A percentile compares a stretch with the other conserved stretches of the same genome.
Conservation (phyloP, 2,113 vertebrate genomes). For the Mesitornis unicolor region DNA sequence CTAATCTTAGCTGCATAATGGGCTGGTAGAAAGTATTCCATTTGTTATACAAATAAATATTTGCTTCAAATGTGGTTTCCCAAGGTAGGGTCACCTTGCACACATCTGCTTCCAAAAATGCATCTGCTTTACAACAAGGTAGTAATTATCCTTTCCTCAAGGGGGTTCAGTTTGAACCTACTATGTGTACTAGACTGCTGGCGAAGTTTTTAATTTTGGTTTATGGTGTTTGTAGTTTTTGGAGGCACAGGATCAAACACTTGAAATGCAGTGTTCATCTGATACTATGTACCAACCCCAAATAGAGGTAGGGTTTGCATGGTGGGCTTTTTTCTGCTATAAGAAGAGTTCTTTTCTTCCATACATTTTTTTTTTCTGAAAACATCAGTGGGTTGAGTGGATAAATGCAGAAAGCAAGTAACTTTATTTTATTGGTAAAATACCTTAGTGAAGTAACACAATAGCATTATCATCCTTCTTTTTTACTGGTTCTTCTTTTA, state of each 20-base stretch:
- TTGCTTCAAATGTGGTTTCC: slow-evolving; percentile 79
- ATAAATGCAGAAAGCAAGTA: slow-evolving; percentile 10
- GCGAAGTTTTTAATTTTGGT: slow-evolving; percentile 72
- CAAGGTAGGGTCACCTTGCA: slow-evolving; percentile 76
- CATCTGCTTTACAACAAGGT: slow-evolving; percentile 76
- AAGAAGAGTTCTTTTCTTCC: not conserved
- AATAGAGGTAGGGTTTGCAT: slow-evolving; percentile 40
- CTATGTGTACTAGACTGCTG: slow-evolving; percentile 72
- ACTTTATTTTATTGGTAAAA: slow-evolving; percentile 56
- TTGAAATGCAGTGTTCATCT: slow-evolving; percentile 58
- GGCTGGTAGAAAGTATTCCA: slow-evolving; percentile 73
- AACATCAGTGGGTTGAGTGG: not conserved
- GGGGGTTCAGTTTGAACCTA: slow-evolving; percentile 75
- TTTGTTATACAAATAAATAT: slow-evolving; percentile 79
- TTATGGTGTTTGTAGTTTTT: slow-evolving; percentile 72
- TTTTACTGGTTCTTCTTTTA: slow-evolving; percentile 63
- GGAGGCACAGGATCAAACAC: slow-evolving; percentile 75
- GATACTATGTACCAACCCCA: slow-evolving; percentile 49
- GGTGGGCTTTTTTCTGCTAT: slow-evolving; percentile 44
- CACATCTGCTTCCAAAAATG: slow-evolving; percentile 77
- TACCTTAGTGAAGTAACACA: slow-evolving; percentile 46
- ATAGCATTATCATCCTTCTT: slow-evolving; percentile 49
- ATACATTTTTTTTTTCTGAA: not conserved
- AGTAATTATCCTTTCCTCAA: slow-evolving; percentile 81
- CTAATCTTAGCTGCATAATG: slow-evolving; percentile 79